phyloP scores from a whole-genome alignment of 2,888 invertebrate species.

The Acholoe squamosa region DNA sequence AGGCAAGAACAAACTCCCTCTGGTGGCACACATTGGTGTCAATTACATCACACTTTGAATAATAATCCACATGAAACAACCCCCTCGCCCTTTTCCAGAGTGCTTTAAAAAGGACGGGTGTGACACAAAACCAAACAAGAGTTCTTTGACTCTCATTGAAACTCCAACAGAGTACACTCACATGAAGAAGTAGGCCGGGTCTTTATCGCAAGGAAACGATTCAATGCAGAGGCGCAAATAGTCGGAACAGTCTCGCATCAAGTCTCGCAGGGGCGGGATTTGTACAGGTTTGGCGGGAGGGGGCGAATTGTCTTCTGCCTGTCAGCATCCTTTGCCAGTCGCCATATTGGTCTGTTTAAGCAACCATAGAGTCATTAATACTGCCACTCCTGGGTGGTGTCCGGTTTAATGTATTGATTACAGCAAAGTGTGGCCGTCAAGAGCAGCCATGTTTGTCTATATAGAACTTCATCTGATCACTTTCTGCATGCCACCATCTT shows the following conservation, averaged over 20 bases:
- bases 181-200: not conserved
- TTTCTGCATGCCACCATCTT: too few species aligned
- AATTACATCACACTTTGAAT: conserved; percentile 58
- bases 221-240: conserved; percentile 27
- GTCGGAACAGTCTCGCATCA: conserved; percentile 14
- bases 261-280: conserved; percentile 34
- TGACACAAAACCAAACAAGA: not conserved
- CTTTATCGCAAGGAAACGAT: not conserved
- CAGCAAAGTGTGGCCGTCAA: conserved; percentile 1
- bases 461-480: not conserved
- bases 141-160: not conserved
- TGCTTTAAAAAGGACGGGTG: not conserved
- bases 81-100: not conserved
- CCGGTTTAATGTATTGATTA: conserved; percentile 47
- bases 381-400: not conserved
- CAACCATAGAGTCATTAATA: conserved; percentile 57
- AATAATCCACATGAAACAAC: conserved; percentile 40
- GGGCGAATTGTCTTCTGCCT: conserved; percentile 41
- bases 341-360: conserved; percentile 49
- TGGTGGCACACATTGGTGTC: not conserved
- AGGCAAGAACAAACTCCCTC: conserved; percentile 50
- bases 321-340: not conserved
- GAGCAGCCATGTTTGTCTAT: conserved; percentile 52
- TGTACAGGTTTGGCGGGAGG: conserved; percentile 55
- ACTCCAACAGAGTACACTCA: not conserved